Evolutionary conservation across 2,888 invertebrate genomes (phyloP).

Genomic region (Amblyteles armatorius): DNA sequence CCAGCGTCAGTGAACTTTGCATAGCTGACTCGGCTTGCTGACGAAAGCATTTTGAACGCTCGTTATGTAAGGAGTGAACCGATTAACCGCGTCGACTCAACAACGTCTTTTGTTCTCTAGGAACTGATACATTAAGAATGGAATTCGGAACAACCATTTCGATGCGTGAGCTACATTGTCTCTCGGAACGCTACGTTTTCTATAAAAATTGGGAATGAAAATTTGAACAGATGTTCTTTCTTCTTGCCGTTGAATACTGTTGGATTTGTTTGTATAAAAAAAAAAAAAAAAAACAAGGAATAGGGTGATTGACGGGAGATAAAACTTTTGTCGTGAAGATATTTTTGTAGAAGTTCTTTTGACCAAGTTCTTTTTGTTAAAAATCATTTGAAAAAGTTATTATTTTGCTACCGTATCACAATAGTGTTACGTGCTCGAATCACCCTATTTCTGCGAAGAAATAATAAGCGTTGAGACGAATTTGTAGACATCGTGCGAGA

Average conservation of each 20-base stretch:
- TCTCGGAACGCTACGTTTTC: not conserved
- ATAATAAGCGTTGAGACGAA: conserved; percentile 35
- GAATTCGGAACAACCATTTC: no score
- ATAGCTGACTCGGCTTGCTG: not conserved
- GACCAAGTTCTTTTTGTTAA: no score
- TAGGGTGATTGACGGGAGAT: conserved; percentile 17
- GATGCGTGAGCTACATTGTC: no score
- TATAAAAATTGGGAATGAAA: not conserved
- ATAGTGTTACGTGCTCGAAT: no score
- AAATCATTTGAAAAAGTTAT: no score
- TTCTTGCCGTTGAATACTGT: no score
- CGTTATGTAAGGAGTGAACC: not conserved
- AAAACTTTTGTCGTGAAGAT: no score
- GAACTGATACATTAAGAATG: no score
- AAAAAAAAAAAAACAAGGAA: not conserved
- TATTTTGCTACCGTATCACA: no score
- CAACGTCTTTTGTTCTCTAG: not conserved
- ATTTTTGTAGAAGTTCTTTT: no score
- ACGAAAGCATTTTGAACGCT: not conserved
- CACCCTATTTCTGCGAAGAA: not conserved
- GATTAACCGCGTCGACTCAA: not conserved
- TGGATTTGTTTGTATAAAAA: no score
- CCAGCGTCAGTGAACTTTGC: not conserved
- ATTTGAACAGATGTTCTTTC: no score
- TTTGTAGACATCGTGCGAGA: conserved; percentile 48